Base-by-base conservation (phyloP, 1,140 invertebrate genomes). In the Heliconius nattereri region DNA sequence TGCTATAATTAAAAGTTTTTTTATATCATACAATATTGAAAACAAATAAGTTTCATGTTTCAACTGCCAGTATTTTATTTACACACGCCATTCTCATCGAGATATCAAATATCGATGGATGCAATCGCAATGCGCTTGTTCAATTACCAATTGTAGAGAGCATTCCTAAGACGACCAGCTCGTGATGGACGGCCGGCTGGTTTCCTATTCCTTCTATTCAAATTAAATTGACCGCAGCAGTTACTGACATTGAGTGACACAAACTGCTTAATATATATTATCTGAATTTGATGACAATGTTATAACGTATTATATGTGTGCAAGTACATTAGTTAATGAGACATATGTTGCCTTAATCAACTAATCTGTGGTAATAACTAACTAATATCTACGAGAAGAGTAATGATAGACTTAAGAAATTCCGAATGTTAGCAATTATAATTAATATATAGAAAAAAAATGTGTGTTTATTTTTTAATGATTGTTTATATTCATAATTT, bases 161-260 rank as follows among this genome's bases (percentile, higher is more conserved):
- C 52, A 73, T 73, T 73, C 29, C 71, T 60, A 49, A 73, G 49
- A 73, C 26, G 76, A 73, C 49, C 72, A 37, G 49, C 29, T 49
- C 9, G 73, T 78, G 76, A 73, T 78, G 13, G 32, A 78, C 73
- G 26, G 35, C 45, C 71, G 71, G 71, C 71, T 57, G 49, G 73
- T 78, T 57, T 72, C 49, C 71, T 40, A 71, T 60, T 54, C 73
- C 35, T 37, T 45, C n/a, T 60, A 23, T 73, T 78, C 52, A 8
- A 71, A 54, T 60, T 60, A 49, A 78, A 78, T 57, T 52, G 75
- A 40, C 60, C 19, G 40, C 37, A 40, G 32, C 29, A 16, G 40
- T 66, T 76, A 66, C 23, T 66, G 60, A 66, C 60, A 13, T 66
- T 66, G 23, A 66, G 11, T 66, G 60, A 66, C 23, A 66, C 23